Conservation (phyloP, 2,888 invertebrate species). For the Linnaemya vulpina region DNA sequence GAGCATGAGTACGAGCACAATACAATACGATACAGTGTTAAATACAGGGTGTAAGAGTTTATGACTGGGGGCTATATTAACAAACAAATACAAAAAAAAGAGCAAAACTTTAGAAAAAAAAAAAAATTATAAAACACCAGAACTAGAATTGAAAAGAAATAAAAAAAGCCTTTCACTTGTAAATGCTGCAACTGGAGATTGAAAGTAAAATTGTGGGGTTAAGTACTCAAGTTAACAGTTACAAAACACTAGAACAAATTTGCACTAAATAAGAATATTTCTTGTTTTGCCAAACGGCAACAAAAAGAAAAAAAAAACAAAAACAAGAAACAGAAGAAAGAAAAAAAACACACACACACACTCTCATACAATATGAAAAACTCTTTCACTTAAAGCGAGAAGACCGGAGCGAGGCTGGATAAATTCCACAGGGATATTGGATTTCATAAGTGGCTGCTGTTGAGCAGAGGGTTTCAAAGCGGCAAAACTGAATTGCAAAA, state of each 20-base stretch:
- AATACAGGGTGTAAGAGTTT: conserved; percentile 67
- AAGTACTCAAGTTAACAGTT: conserved; percentile 54
- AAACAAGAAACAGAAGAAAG: not conserved
- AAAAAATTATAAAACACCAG: not conserved
- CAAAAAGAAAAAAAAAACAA: not conserved
- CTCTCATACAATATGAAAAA: conserved; percentile 25
- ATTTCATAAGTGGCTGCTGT: conserved; percentile 50
- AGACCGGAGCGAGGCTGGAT: conserved; percentile 22
- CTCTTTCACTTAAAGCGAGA: conserved; percentile 12
- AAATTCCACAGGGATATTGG: conserved; percentile 54
- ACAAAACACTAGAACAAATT: conserved; percentile 37
- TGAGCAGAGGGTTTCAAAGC: conserved; percentile 12
- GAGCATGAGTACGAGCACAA: not conserved
- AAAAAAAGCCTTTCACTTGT: conserved; percentile 34
- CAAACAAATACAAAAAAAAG: conserved; percentile 20
- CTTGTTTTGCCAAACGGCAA: not conserved
- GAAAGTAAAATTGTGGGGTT: conserved; percentile 61
- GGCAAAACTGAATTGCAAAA: not conserved
- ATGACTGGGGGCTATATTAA: conserved; percentile 37
- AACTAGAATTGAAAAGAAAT: conserved; percentile 37
- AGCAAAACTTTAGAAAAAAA: conserved; percentile 48
- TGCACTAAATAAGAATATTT: conserved; percentile 49
- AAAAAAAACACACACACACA: no score
- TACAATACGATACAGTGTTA: conserved; percentile 55
- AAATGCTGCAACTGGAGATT: conserved; percentile 32